Evolutionary conservation across 2,113 vertebrate species (phyloP).

Genomic region (Phasianus colchicus): DNA sequence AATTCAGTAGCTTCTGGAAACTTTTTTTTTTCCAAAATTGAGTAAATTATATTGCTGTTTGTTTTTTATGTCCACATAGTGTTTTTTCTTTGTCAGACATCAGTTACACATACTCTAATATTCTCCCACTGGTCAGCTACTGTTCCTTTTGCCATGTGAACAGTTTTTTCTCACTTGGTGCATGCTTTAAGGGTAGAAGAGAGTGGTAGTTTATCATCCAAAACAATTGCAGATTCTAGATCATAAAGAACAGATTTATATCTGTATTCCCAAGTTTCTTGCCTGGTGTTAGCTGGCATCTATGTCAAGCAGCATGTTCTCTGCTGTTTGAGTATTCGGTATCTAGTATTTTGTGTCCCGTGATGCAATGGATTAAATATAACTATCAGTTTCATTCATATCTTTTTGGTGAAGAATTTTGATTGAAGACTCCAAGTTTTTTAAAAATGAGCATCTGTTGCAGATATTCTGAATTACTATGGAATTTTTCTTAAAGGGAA

Average conservation of each 20-base stretch:
- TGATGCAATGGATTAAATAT: not conserved
- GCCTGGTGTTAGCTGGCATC: not conserved
- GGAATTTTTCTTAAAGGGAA: slow-evolving; percentile 15
- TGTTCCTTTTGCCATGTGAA: not conserved
- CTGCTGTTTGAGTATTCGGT: not conserved
- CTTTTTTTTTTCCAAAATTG: not conserved
- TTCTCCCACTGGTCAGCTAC: not conserved
- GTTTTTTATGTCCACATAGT: slow-evolving; percentile 9
- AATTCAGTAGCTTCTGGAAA: slow-evolving; percentile 57
- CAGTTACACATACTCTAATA: not conserved
- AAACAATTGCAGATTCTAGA: not conserved
- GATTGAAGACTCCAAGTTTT: not conserved
- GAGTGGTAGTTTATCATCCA: not conserved
- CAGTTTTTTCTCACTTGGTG: not conserved
- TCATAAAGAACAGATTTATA: not conserved
- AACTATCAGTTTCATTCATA: not conserved
- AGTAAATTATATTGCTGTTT: slow-evolving; percentile 53
- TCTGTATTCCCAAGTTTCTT: not conserved
- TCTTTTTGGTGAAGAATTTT: not conserved
- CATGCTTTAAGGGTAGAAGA: not conserved
- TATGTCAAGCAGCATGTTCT: not conserved
- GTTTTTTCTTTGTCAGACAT: slow-evolving; percentile 8
- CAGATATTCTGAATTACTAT: slow-evolving; percentile 2
- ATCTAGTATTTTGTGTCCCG: not conserved
- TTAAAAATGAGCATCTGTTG: slow-evolving; percentile 15